A percentile compares a stretch with the other conserved stretches of the same genome.
These are phyloP conservation scores for Blera fallax DNA, from an alignment of 2,888 invertebrate genomes.

Conservation along the genomic window DNA sequence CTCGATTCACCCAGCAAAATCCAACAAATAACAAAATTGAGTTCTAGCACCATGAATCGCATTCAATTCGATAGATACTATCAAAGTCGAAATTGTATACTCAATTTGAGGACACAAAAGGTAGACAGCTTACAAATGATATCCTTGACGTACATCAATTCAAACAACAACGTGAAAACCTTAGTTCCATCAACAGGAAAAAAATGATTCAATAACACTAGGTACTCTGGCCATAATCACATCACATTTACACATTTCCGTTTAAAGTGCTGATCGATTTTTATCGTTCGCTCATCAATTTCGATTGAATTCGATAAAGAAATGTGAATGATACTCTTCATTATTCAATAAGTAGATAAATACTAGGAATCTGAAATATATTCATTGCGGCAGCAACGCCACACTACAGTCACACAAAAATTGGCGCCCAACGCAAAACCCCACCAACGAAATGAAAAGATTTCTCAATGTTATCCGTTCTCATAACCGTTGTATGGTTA, in stretches of 20 bases:
- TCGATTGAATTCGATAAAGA: neutral
- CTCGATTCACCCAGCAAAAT: neutral
- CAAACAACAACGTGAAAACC: neutral
- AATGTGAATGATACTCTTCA: too few relatives aligned
- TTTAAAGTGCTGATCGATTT: neutral
- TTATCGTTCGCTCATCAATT: neutral
- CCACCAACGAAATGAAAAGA: neutral
- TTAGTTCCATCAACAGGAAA: neutral
- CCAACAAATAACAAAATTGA: neutral
- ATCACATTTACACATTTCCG: neutral
- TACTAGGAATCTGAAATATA: too few relatives aligned
- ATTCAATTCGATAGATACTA: neutral
- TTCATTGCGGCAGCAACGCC: too few relatives aligned
- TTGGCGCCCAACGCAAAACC: constrained; percentile 12
- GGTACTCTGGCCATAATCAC: neutral
- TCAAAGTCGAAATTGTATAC: neutral
- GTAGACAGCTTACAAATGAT: neutral
- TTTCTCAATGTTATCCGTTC: neutral
- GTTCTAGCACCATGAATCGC: neutral
- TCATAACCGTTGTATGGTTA: neutral
- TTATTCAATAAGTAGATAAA: too few relatives aligned
- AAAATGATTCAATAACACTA: neutral
- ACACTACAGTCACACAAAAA: neutral
- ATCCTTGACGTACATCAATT: neutral
- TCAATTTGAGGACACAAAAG: neutral